Percentiles rank a stretch among this genome's conserved stretches.
Conservation (phyloP, 1,140 invertebrate genomes). For the Parasteatoda tepidariorum region DNA sequence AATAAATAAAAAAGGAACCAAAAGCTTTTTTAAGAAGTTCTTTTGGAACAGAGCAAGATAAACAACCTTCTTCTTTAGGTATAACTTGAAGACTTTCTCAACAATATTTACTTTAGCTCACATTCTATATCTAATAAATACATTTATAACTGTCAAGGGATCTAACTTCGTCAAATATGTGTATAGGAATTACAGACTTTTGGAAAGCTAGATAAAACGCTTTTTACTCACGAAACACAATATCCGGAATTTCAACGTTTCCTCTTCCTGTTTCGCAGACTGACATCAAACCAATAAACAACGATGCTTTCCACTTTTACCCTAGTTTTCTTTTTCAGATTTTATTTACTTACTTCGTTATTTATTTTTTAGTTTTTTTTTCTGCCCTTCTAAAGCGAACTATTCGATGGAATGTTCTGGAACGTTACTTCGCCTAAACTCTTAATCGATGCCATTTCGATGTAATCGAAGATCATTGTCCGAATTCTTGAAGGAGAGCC, state of each 20-base stretch:
- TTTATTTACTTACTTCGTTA: slow-evolving; percentile 17
- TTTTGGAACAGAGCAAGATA: too few species aligned
- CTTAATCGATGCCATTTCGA: slow-evolving; percentile 58
- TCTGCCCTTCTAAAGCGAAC: neutral
- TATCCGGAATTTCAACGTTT: slow-evolving; percentile 23
- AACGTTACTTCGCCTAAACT: slow-evolving; percentile 52
- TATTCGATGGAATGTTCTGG: slow-evolving; percentile 44
- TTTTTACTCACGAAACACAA: neutral
- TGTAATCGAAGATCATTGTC: slow-evolving; percentile 59
- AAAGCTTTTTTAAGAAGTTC: too few species aligned
- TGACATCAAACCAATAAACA: slow-evolving; percentile 53
- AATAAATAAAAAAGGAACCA: too few species aligned
- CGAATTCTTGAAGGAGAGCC: slow-evolving; percentile 47
- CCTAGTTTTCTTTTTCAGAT: neutral
- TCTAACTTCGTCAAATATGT: neutral
- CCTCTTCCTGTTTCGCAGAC: neutral
- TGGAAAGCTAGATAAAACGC: neutral
- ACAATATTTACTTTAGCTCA: neutral
- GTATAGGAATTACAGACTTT: neutral
- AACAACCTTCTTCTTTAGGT: too few species aligned
- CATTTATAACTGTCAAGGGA: neutral
- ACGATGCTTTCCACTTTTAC: slow-evolving; percentile 47
- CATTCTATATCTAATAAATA: neutral
- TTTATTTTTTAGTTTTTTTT: slow-evolving; percentile 7
- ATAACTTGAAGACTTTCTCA: neutral